phyloP scores from a whole-genome alignment of 2,888 invertebrate genomes.

The Amphipoea lucens region DNA sequence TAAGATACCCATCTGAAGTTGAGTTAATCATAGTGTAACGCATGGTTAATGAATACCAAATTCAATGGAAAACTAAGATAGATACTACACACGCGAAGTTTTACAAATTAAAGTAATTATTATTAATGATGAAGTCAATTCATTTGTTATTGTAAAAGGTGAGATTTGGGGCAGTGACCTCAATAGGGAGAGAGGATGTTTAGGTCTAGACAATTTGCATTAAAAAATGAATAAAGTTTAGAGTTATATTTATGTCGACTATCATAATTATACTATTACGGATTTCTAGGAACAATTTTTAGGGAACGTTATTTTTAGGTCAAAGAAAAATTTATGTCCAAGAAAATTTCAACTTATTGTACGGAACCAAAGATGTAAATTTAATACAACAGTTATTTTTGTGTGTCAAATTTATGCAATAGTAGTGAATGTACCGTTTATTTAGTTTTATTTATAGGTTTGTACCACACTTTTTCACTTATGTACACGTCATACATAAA shows the following conservation, averaged over 20 bases:
- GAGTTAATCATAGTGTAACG: slow-evolving; percentile 52
- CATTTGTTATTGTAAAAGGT: slow-evolving; percentile 22
- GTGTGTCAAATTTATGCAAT: slow-evolving; percentile 34
- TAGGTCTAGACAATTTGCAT: neutral
- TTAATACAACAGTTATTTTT: neutral
- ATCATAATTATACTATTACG: too few relatives aligned
- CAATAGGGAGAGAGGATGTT: slow-evolving; percentile 9
- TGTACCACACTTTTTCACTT: neutral
- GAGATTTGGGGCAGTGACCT: neutral
- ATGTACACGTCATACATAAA: neutral
- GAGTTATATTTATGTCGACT: neutral
- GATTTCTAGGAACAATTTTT: neutral
- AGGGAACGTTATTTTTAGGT: neutral
- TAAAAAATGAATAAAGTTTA: neutral
- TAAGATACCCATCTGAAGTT: slow-evolving; percentile 50
- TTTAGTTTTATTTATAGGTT: neutral
- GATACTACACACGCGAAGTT: slow-evolving; percentile 55
- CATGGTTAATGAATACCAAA: slow-evolving; percentile 43
- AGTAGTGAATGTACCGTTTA: slow-evolving; percentile 45
- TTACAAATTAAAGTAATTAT: slow-evolving; percentile 36
- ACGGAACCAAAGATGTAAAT: neutral
- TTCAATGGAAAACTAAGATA: slow-evolving; percentile 40
- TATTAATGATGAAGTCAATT: slow-evolving; percentile 28
- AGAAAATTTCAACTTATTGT: neutral
- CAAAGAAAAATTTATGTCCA: neutral